Evolutionary conservation across 2,113 vertebrate genomes (phyloP).

Genomic region (Redunca redunca): DNA sequence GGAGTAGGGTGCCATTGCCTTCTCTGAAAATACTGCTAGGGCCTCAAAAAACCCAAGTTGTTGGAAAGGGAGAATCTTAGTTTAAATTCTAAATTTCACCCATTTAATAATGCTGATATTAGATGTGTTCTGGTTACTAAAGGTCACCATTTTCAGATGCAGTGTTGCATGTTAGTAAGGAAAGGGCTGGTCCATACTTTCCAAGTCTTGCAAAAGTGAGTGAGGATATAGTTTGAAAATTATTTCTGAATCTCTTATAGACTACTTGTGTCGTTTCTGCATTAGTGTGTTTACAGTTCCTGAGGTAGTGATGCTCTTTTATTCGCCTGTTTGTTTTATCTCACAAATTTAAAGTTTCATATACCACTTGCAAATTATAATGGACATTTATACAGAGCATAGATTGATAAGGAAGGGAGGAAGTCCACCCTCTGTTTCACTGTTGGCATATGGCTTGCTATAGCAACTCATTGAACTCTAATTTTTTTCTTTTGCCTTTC

Average conservation of each 20-base stretch:
- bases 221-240: slow-evolving; percentile 7
- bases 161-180: not conserved
- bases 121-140: not conserved
- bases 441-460: not conserved
- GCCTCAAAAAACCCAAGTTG: not conserved
- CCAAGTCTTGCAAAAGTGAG: not conserved
- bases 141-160: slow-evolving; percentile 26
- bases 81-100: slow-evolving; percentile 18
- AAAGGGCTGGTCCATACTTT: not conserved
- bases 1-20: no score
- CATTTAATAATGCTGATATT: not conserved
- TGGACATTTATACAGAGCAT: not conserved
- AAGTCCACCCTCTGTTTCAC: not conserved
- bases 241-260: slow-evolving; percentile 4
- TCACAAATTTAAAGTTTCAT: slow-evolving; percentile 11
- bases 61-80: not conserved
- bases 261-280: not conserved
- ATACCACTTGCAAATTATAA: not conserved
- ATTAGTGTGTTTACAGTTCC: not conserved
- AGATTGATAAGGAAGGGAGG: not conserved
- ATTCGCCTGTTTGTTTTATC: not conserved
- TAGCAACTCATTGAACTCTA: not conserved
- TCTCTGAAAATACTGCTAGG: not conserved
- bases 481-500: not conserved
- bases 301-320: not conserved